A percentile compares a stretch with the other conserved stretches of the same genome.
phyloP scores from a whole-genome alignment of 2,888 invertebrate genomes.

The Argyra leucocephala region DNA sequence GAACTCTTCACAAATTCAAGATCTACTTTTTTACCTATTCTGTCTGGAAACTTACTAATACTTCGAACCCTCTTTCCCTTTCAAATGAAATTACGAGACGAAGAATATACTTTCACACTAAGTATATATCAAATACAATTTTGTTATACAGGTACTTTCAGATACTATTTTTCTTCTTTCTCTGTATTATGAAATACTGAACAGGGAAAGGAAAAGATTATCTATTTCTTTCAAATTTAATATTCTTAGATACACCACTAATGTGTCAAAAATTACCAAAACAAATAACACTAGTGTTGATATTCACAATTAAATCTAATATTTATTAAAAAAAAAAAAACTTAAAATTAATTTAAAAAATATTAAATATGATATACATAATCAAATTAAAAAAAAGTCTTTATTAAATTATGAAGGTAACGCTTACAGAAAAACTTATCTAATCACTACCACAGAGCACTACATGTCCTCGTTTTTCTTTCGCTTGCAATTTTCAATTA shows the following conservation, averaged over 20 bases:
- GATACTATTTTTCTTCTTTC: too few species aligned
- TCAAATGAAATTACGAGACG: background rate
- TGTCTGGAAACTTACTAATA: background rate
- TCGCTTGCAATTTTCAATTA: conserved; percentile 16
- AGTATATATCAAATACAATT: too few species aligned
- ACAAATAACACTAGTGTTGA: too few species aligned
- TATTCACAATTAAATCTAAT: too few species aligned
- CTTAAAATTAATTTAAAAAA: background rate
- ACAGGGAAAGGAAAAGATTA: background rate
- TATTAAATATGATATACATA: background rate
- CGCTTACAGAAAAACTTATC: conserved; percentile 1
- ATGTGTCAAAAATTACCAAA: background rate
- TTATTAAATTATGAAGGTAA: conserved; percentile 1
- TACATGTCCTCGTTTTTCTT: conserved; percentile 13
- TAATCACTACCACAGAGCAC: conserved; percentile 10
- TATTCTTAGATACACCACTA: background rate
- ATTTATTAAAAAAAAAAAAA: background rate
- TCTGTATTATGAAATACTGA: too few species aligned
- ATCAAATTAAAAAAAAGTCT: background rate
- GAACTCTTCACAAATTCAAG: too few species aligned
- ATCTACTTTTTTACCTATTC: too few species aligned
- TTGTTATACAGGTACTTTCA: too few species aligned
- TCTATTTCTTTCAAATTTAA: background rate
- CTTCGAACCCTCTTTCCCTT: background rate
- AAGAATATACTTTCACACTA: too few species aligned